phyloP scores from a whole-genome alignment of 2,888 invertebrate species.

The Mimachlamys varia region DNA sequence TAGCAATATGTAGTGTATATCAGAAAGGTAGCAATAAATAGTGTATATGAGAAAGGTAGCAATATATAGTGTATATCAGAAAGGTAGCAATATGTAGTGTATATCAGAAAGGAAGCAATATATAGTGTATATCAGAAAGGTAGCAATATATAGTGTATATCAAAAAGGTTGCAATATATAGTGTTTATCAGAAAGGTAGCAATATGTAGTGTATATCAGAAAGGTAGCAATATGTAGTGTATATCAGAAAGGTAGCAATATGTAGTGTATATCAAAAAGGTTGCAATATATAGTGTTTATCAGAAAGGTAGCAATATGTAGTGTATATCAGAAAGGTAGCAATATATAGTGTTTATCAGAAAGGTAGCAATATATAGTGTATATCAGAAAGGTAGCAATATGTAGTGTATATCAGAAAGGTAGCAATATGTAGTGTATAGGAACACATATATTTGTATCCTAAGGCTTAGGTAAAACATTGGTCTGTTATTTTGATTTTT shows the following conservation, averaged over 20 bases:
- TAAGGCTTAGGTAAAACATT: too few species aligned
- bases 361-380: slow-evolving; percentile 79
- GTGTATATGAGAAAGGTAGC: slow-evolving; percentile 82
- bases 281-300: slow-evolving; percentile 77
- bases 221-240: slow-evolving; percentile 79
- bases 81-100: slow-evolving; percentile 79
- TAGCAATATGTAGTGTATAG: slow-evolving; percentile 61
- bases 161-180: slow-evolving; percentile 82
- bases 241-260: slow-evolving; percentile 82
- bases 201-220: slow-evolving; percentile 80
- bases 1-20: slow-evolving; percentile 77
- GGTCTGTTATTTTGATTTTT: too few species aligned
- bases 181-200: slow-evolving; percentile 82
- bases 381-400: slow-evolving; percentile 82
- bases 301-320: slow-evolving; percentile 81
- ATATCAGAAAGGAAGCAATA: slow-evolving; percentile 82
- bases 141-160: slow-evolving; percentile 77
- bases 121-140: slow-evolving; percentile 82
- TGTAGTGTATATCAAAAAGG: slow-evolving; percentile 82
- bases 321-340: slow-evolving; percentile 83
- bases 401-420: slow-evolving; percentile 82
- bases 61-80: slow-evolving; percentile 80
- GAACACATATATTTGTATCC: too few species aligned
- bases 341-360: slow-evolving; percentile 80
- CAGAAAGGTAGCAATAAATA: slow-evolving; percentile 82